Evolutionary conservation across 2,113 vertebrate genomes (phyloP).

Genomic region (Antechinus flavipes): DNA sequence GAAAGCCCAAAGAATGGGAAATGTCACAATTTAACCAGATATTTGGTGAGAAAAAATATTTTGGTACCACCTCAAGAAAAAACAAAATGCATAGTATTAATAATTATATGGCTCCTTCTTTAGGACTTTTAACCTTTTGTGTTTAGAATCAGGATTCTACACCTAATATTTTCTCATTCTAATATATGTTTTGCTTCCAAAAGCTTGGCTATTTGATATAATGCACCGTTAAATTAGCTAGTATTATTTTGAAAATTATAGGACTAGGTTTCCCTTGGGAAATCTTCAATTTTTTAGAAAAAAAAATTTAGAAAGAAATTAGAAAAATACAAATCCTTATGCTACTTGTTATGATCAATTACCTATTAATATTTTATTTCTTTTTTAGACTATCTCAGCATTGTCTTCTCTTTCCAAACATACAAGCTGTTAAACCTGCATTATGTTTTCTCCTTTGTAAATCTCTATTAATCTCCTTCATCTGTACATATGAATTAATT

Average conservation of each 20-base stretch:
- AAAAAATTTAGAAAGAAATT: no score
- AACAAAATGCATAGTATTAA: neutral
- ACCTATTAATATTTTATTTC: neutral
- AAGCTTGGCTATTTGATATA: neutral
- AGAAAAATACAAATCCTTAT: neutral
- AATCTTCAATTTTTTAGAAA: neutral
- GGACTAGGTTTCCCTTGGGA: neutral
- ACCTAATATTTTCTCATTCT: neutral
- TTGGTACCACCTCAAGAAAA: slow-evolving; percentile 2
- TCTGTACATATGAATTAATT: neutral
- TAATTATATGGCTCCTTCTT: neutral
- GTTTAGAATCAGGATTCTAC: neutral
- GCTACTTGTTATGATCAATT: neutral
- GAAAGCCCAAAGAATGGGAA: neutral
- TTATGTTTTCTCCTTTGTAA: neutral
- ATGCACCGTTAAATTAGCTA: neutral
- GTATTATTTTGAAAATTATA: neutral
- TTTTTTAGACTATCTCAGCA: neutral
- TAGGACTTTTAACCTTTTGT: neutral
- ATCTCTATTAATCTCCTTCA: neutral
- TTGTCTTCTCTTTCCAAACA: neutral
- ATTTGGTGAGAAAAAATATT: neutral
- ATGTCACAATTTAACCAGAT: neutral
- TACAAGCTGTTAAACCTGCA: neutral
- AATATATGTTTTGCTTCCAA: neutral